These are phyloP conservation scores for Rhinichthys klamathensis DNA, from an alignment of 2,113 vertebrate genomes.

Conservation along the genomic window DNA sequence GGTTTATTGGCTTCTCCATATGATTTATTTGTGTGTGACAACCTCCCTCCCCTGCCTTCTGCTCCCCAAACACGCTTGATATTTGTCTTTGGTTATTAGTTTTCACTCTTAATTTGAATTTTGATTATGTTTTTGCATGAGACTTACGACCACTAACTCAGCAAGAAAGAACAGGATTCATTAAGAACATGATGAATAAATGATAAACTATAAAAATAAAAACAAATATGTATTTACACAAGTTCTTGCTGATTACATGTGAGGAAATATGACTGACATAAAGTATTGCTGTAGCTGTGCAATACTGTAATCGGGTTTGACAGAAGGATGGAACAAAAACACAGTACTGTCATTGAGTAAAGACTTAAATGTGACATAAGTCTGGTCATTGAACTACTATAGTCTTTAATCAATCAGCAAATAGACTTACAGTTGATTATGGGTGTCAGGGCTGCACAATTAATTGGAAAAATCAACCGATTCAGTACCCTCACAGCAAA, in stretches of 20 bases:
- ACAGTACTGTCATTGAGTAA: conserved; percentile 1
- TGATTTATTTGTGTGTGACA: conserved; percentile 69
- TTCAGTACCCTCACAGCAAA: too few species aligned
- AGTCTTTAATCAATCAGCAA: conserved; percentile 3
- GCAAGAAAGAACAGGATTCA: conserved; percentile 32
- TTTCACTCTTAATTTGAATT: conserved; percentile 64
- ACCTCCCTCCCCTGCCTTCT: conserved; percentile 13
- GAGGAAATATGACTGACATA: conserved; percentile 18
- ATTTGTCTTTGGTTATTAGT: conserved; percentile 73
- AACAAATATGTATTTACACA: conserved; percentile 16
- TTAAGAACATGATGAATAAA: conserved; percentile 40
- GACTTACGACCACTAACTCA: conserved; percentile 26
- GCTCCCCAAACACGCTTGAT: conserved; percentile 59
- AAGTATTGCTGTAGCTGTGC: conserved; percentile 7
- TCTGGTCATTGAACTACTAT: not conserved
- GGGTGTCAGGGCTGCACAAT: too few species aligned
- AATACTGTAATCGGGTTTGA: conserved; percentile 24
- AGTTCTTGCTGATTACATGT: conserved; percentile 16
- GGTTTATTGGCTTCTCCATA: conserved; percentile 75
- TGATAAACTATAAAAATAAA: conserved; percentile 30
- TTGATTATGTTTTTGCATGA: conserved; percentile 58
- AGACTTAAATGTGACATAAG: not conserved
- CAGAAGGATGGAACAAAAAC: conserved; percentile 12
- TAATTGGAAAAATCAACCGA: too few species aligned
- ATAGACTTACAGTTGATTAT: not conserved